phyloP scores from a whole-genome alignment of 2,797 vertebrate species.

The Phaenicophaeus curvirostris region DNA sequence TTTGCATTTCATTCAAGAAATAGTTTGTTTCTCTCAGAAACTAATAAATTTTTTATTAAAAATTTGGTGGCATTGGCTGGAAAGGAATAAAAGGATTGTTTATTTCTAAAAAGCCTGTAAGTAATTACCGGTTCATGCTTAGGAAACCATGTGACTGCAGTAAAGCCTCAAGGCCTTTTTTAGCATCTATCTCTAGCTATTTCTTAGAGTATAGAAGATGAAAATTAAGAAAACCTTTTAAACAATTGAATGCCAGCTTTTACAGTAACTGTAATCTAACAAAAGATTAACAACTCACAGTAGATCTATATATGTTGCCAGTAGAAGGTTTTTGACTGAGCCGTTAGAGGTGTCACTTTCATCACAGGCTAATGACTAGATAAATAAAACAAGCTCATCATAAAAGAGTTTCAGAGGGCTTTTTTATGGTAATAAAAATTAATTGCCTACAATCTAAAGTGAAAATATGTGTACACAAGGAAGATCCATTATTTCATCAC shows the following conservation, averaged over 20 bases:
- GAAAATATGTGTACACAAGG: conserved; percentile 17
- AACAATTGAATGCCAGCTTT: conserved; percentile 35
- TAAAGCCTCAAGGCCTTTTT: conserved; percentile 33
- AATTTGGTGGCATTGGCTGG: neutral
- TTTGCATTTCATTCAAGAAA: neutral
- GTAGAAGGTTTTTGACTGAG: conserved; percentile 56
- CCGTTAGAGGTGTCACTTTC: conserved; percentile 33
- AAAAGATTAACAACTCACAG: conserved; percentile 62
- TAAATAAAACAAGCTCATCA: conserved; percentile 56
- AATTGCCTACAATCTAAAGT: conserved; percentile 56
- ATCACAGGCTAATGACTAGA: conserved; percentile 44
- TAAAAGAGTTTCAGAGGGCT: conserved; percentile 47
- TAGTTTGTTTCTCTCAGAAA: neutral
- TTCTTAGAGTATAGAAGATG: conserved; percentile 47
- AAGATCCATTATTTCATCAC: neutral
- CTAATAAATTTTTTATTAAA: neutral
- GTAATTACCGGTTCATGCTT: conserved; percentile 14
- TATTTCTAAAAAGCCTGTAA: conserved; percentile 10
- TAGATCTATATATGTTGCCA: conserved; percentile 46
- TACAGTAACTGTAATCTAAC: conserved; percentile 66
- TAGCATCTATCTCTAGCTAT: conserved; percentile 39
- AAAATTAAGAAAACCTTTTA: conserved; percentile 64
- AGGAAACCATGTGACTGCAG: neutral
- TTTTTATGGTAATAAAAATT: conserved; percentile 66
- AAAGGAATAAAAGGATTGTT: neutral